Percentiles rank a stretch among this genome's conserved stretches.
Conservation (phyloP, 2,888 invertebrate species). For the Chrysotoxum bicinctum region DNA sequence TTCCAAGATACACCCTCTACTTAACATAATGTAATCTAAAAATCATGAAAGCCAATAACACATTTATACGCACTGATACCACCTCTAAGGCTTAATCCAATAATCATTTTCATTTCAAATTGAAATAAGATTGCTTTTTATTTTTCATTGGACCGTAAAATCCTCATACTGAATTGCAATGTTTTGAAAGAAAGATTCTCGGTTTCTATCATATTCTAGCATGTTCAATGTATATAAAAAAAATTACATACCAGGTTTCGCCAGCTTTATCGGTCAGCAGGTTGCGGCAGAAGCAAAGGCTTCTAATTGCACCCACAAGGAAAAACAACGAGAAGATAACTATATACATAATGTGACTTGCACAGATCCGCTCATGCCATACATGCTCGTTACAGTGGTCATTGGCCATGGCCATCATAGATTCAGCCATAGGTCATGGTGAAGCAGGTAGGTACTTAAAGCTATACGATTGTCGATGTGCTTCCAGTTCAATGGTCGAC, state of each 20-base stretch:
- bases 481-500: conserved; percentile 57
- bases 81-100: neutral
- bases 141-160: conserved; percentile 34
- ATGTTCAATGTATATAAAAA: no score
- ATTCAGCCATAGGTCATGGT: conserved; percentile 37
- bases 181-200: neutral
- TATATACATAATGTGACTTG: conserved; percentile 17
- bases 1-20: no score
- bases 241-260: conserved; percentile 1
- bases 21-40: neutral
- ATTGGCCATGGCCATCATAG: conserved; percentile 54
- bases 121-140: conserved; percentile 10
- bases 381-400: conserved; percentile 50
- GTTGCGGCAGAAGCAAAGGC: neutral
- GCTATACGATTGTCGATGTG: conserved; percentile 23
- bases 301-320: conserved; percentile 44
- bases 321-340: conserved; percentile 15
- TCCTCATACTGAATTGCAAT: neutral
- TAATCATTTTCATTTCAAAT: conserved; percentile 55
- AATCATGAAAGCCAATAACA: conserved; percentile 9
- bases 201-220: neutral
- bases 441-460: conserved; percentile 58
- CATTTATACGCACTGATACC: conserved; percentile 25
- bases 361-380: conserved; percentile 52
- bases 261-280: conserved; percentile 46